Evolutionary conservation across 2,888 invertebrate genomes (phyloP).

Genomic region (Morinoia aosen): DNA sequence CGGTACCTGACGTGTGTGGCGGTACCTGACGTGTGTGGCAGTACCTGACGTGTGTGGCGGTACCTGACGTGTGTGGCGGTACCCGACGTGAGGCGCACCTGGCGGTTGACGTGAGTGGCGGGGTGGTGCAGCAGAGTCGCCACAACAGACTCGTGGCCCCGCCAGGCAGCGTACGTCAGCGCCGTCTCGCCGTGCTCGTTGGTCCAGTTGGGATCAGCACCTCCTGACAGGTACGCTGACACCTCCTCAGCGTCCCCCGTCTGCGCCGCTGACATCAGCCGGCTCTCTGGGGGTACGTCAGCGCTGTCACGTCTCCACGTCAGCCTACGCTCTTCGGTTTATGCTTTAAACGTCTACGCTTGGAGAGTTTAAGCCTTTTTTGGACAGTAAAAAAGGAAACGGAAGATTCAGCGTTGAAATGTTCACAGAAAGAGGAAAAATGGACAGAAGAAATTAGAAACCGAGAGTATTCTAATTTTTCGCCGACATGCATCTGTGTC

Average conservation of each 20-base stretch:
- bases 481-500: too few species aligned
- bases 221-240: slow-evolving; percentile 55
- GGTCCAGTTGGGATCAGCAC: slow-evolving; percentile 64
- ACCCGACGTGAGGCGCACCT: slow-evolving; percentile 40
- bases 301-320: too few species aligned
- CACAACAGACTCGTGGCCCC: slow-evolving; percentile 64
- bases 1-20: too few species aligned
- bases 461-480: too few species aligned
- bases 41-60: background rate
- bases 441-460: too few species aligned
- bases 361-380: too few species aligned
- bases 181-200: slow-evolving; percentile 64
- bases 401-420: too few species aligned
- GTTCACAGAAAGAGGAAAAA: too few species aligned
- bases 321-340: too few species aligned
- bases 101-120: slow-evolving; percentile 63
- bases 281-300: slow-evolving; percentile 55
- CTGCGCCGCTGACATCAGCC: slow-evolving; percentile 61
- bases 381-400: too few species aligned
- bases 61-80: slow-evolving; percentile 29
- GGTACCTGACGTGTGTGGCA: background rate
- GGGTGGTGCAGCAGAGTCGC: slow-evolving; percentile 64
- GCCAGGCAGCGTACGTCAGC: slow-evolving; percentile 65
- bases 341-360: too few species aligned
- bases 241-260: slow-evolving; percentile 56